These are phyloP conservation scores for Dryococelus australis DNA, from an alignment of 2,888 invertebrate species.

Conservation along the genomic window DNA sequence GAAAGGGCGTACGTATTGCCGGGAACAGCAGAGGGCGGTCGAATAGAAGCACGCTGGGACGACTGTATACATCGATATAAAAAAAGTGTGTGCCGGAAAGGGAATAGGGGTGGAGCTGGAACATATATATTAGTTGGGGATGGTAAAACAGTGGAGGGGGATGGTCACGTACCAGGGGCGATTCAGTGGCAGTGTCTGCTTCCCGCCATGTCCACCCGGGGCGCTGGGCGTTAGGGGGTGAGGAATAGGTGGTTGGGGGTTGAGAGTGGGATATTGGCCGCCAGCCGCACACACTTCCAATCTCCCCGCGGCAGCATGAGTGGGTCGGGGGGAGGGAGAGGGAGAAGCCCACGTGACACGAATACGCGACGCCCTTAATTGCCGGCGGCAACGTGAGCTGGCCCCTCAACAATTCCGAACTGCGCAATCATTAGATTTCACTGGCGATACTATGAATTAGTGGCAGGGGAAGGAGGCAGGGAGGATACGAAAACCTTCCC, in stretches of 20 bases:
- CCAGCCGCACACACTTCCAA: neutral
- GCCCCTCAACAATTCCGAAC: neutral
- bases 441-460: neutral
- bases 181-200: neutral
- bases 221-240: neutral
- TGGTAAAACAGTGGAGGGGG: no score
- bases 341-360: neutral
- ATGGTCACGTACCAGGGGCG: neutral
- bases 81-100: no score
- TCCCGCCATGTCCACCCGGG: neutral
- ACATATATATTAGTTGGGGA: no score
- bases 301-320: neutral
- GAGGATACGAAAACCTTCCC: neutral
- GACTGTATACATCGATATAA: no score
- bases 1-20: no score
- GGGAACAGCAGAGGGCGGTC: no score
- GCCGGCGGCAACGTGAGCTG: neutral
- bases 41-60: no score
- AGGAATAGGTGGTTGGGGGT: neutral
- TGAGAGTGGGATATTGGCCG: neutral
- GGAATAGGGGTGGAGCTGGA: no score
- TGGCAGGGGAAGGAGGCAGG: neutral
- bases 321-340: neutral
- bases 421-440: neutral
- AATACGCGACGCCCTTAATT: neutral